Evolutionary conservation across 2,113 vertebrate species (phyloP).

Genomic region (Chloroceryle aenea): DNA sequence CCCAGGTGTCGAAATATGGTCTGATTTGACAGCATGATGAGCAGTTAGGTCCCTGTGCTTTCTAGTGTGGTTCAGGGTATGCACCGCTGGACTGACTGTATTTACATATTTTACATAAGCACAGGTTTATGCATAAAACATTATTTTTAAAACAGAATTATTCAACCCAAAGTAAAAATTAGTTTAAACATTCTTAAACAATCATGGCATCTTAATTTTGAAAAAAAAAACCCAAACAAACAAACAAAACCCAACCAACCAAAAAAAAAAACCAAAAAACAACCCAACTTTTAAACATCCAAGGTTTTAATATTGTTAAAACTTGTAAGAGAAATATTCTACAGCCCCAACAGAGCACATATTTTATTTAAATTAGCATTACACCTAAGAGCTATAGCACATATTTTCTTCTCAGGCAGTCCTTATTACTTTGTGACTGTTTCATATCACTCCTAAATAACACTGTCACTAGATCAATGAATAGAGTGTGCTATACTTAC

Average conservation of each 20-base stretch:
- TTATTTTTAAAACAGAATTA: not conserved
- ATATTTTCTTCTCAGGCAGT: slow-evolving; percentile 31
- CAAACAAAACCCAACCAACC: too few species aligned
- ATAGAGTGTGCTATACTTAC: not conserved
- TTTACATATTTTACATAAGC: not conserved
- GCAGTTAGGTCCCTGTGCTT: not conserved
- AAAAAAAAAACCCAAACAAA: not conserved
- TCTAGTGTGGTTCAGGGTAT: not conserved
- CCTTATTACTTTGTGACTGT: slow-evolving; percentile 29
- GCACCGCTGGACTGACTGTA: not conserved
- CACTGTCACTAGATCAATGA: slow-evolving; percentile 25
- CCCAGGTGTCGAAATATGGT: not conserved
- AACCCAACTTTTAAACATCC: not conserved
- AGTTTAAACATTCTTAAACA: not conserved
- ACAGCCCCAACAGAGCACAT: not conserved
- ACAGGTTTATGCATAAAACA: too few species aligned
- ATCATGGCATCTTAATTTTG: not conserved
- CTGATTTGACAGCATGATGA: not conserved
- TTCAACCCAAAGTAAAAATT: not conserved
- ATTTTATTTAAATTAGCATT: slow-evolving; percentile 42
- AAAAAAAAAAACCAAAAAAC: not conserved
- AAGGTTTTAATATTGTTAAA: not conserved
- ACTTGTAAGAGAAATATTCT: not conserved
- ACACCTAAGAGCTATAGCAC: slow-evolving; percentile 43
- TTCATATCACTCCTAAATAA: slow-evolving; percentile 1